A percentile compares a stretch with the other conserved stretches of the same genome.
Conservation (phyloP, 2,113 vertebrate species). For the Vireo altiloquus region DNA sequence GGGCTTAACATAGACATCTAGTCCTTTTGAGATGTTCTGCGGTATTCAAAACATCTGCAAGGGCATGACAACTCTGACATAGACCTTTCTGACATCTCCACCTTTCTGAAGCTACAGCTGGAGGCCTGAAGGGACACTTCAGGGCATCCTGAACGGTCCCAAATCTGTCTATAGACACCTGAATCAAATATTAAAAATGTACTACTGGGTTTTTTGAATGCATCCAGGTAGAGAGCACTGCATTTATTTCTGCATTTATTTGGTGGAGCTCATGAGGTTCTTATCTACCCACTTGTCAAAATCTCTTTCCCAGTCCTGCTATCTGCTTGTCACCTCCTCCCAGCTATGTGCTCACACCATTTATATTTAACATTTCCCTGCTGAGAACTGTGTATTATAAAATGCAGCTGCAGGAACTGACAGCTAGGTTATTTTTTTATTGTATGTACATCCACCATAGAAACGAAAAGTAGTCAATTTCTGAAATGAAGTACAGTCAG, state of each 20-base stretch:
- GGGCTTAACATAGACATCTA: neutral
- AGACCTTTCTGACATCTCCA: neutral
- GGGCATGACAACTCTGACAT: neutral
- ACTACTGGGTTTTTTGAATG: neutral
- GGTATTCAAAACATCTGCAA: neutral
- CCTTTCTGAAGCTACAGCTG: neutral
- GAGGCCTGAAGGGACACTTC: neutral
- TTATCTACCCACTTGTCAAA: neutral
- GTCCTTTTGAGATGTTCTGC: neutral
- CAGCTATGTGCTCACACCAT: neutral
- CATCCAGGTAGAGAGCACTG: neutral
- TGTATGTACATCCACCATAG: neutral
- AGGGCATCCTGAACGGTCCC: neutral
- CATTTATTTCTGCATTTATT: neutral
- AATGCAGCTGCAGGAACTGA: neutral
- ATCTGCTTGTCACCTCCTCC: neutral
- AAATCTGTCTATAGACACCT: neutral
- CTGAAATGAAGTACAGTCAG: neutral
- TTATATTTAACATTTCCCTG: slow-evolving; percentile 5
- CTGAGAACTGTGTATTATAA: neutral
- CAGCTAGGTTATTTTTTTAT: neutral
- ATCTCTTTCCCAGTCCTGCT: neutral
- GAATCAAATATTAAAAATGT: neutral
- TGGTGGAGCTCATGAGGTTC: neutral
- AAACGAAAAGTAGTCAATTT: neutral